phyloP scores from a whole-genome alignment of 2,888 invertebrate species.

The Philonicus albiceps region DNA sequence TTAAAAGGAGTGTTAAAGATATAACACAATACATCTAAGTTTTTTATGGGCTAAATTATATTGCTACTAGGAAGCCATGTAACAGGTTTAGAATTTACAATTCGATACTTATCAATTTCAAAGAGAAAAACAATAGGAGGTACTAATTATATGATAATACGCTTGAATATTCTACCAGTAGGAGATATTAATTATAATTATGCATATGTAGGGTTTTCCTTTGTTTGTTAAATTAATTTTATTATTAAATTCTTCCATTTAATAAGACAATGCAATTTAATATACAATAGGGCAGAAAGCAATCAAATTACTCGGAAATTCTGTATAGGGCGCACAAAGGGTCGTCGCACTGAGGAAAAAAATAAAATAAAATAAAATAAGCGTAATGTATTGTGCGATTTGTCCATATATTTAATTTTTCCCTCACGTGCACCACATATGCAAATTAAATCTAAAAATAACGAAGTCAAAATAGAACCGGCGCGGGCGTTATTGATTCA shows the following conservation, averaged over 20 bases:
- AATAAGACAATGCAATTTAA: background rate
- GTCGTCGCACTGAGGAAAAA: background rate
- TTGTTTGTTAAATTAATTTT: too few relatives aligned
- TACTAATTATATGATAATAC: too few relatives aligned
- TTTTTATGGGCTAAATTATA: too few relatives aligned
- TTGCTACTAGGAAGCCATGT: too few relatives aligned
- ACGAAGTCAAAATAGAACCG: constrained; percentile 7
- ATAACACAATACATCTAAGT: too few relatives aligned
- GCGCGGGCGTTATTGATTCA: background rate
- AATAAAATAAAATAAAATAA: background rate
- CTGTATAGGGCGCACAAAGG: background rate
- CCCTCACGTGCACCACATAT: background rate
- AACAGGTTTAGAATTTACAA: too few relatives aligned
- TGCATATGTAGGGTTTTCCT: too few relatives aligned
- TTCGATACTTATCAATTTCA: too few relatives aligned
- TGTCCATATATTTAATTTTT: background rate
- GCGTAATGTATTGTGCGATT: background rate
- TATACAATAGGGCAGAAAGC: background rate
- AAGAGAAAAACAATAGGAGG: too few relatives aligned
- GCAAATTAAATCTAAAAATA: constrained; percentile 16
- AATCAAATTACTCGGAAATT: background rate
- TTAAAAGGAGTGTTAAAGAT: too few relatives aligned
- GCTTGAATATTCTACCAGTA: too few relatives aligned
- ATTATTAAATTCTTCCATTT: background rate
- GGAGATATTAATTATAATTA: too few relatives aligned